phyloP scores from a whole-genome alignment of 2,113 vertebrate species.

The Podiceps cristatus region DNA sequence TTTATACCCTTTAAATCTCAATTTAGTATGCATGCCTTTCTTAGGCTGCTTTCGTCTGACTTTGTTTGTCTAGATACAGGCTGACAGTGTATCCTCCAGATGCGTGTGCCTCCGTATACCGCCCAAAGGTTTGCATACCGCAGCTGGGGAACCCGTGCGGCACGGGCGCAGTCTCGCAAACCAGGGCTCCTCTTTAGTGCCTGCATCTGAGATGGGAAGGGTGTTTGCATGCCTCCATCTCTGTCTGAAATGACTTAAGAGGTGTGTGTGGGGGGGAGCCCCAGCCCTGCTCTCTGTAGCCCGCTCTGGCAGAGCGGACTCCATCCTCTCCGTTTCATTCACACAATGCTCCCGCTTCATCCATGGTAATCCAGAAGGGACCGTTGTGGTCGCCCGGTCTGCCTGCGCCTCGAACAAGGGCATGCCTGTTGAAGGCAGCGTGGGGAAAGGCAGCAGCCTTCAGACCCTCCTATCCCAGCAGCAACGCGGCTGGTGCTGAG shows the following conservation, averaged over 20 bases:
- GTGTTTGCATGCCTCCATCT: not conserved
- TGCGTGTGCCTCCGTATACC: not conserved
- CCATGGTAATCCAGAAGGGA: conserved; percentile 62
- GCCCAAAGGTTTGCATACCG: conserved; percentile 47
- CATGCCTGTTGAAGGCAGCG: conserved; percentile 41
- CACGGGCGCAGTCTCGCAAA: not conserved
- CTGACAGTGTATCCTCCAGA: not conserved
- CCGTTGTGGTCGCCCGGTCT: conserved; percentile 44
- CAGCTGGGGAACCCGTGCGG: not conserved
- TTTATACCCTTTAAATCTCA: conserved; percentile 39
- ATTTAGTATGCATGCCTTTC: conserved; percentile 60
- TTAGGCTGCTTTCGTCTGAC: conserved; percentile 23
- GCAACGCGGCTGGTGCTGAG: not conserved
- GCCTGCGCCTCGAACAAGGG: conserved; percentile 40
- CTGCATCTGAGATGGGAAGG: not conserved
- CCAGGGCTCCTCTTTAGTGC: not conserved
- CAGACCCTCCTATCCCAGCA: not conserved
- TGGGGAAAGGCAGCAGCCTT: conserved; percentile 29
- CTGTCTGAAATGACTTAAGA: not conserved
- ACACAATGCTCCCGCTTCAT: conserved; percentile 58
- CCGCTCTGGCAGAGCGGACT: not conserved
- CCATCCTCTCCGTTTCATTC: not conserved
- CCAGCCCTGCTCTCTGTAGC: not conserved
- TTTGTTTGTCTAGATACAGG: conserved; percentile 46
- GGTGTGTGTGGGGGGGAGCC: not conserved